Evolutionary conservation across 2,113 vertebrate genomes (phyloP), one percentile per base, ranked within the genome.

Genomic region (Mungos mungo): DNA sequence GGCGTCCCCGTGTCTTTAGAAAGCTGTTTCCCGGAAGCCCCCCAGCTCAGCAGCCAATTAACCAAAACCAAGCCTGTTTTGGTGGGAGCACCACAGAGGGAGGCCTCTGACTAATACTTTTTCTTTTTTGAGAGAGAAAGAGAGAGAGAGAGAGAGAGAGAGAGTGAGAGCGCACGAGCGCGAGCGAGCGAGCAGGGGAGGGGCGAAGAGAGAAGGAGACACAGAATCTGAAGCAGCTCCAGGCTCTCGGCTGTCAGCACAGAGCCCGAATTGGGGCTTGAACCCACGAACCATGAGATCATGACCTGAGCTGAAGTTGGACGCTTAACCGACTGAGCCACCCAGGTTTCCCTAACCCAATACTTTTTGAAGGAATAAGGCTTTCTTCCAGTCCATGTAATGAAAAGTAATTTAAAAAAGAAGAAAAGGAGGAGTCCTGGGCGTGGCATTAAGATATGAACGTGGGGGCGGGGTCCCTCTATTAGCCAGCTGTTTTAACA

Each of bases 321-420:
- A 60, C 0, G 21, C 57, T 60, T 60, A 21, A 60, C 57, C 2
- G 8, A 60, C 19, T 60, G 57, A 9, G 57, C 8, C 21, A 8
- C 57, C 57, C 57, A 60, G 57, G 57, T 18, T 7, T 19, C 57
- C 57, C 52, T 76, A 88, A 97, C 98, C 93, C 4, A 85, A 92
- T 10, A 38, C 38, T 76, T 0, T 60, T 5, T 21, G 57, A 94
- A 95, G 90, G 79, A 77, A 69, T 31, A 41, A 87, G 87, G 89
- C 65, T 88, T 87, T 77, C 82, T 71, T 92, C 71, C 0, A 5
- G 15, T 1, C 35, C 38, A 52, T 76, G 77, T 19, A 88, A 90
- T 88, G 86, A 88, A 54, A 98, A 94, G 41, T 79, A 50, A 80
- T 79, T 65, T 68, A 65, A 31, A 45, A 41, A 41, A 94, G 92